Evolutionary conservation across 2,888 invertebrate genomes (phyloP), one percentile per base, ranked within the genome.

Genomic region (Eristalis pertinax): DNA sequence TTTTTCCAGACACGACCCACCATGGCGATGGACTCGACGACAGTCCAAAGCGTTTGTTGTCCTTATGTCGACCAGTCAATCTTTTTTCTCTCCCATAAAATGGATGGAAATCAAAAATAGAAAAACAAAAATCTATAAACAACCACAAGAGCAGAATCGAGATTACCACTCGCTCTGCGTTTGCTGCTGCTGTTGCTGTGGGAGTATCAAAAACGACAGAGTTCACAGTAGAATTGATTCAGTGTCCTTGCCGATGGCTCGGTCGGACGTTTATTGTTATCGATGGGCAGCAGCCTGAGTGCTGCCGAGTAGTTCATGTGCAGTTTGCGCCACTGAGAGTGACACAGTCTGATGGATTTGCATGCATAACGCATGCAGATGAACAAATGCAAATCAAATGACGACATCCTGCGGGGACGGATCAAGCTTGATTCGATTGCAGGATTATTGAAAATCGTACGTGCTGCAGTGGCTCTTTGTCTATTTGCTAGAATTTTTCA

Each of bases 211-310:
- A 38, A 43, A 35, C n/a, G 5, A 35, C 65, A 11, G 22, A 26
- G 26, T 35, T 11, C 11, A 60, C 43, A 60, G 60, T 22, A 67
- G 29, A 43, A 76, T 76, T 75, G 65, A 75, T 58, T 50, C 8
- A 2, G 50, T 58, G 60, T 75, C 67, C 67, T 75, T 72, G 72
- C 29, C 35, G 19, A 22, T 69, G 69, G 32, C 72, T 29, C 13
- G 38, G 15, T 60, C 11, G 68, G 60, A 76, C 68, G 60, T 68
- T 76, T 60, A 68, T 76, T 76, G 68, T 68, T 76, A 68, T 76
- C 76, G 60, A 62, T 43, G 19, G 43, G 68, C 58, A 68, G 15
- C 43, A 50, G 50, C 50, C n/a, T 19, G 50, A 50, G 50, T 19
- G n/a, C 50, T 50, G 50, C 50, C 19, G 50, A 50, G 50, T 7